Percentiles rank a stretch among this genome's conserved stretches.
These are phyloP conservation scores for Ormyrus nitidulus DNA, from an alignment of 2,888 invertebrate species.

Conservation along the genomic window DNA sequence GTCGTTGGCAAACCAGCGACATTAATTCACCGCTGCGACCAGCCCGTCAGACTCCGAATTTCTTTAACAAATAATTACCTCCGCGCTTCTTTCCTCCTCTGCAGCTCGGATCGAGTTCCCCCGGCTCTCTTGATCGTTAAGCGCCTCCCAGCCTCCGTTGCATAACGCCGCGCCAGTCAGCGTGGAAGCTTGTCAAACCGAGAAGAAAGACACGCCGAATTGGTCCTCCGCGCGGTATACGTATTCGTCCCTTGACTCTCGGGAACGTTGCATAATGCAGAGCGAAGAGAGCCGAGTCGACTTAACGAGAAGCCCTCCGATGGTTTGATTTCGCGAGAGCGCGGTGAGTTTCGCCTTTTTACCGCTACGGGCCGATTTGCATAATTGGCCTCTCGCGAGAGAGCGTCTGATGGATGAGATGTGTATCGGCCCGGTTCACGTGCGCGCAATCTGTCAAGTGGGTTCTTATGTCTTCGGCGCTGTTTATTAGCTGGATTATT, in stretches of 20 bases:
- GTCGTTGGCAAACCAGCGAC: no score
- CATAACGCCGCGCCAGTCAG: no score
- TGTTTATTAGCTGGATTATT: no score
- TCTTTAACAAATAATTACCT: no score
- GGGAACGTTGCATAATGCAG: constrained; percentile 17
- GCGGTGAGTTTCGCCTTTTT: not conserved
- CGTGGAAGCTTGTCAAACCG: no score
- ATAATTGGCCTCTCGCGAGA: constrained; percentile 24
- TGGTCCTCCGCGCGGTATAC: not conserved
- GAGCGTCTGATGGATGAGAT: constrained; percentile 15
- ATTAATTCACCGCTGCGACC: no score
- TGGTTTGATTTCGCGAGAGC: not conserved
- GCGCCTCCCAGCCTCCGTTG: no score
- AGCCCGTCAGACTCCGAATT: no score
- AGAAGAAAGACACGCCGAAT: not conserved
- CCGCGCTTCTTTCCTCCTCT: no score
- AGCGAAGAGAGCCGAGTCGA: not conserved
- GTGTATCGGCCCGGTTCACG: not conserved
- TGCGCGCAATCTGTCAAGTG: not conserved
- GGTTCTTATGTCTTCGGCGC: no score
- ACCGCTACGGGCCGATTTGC: constrained; percentile 17
- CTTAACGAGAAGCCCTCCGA: not conserved
- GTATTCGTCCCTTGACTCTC: constrained; percentile 20
- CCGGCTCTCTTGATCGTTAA: no score
- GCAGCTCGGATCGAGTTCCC: no score